Evolutionary conservation across 1,140 invertebrate species (phyloP).

Genomic region (Drosophila pectinifera): DNA sequence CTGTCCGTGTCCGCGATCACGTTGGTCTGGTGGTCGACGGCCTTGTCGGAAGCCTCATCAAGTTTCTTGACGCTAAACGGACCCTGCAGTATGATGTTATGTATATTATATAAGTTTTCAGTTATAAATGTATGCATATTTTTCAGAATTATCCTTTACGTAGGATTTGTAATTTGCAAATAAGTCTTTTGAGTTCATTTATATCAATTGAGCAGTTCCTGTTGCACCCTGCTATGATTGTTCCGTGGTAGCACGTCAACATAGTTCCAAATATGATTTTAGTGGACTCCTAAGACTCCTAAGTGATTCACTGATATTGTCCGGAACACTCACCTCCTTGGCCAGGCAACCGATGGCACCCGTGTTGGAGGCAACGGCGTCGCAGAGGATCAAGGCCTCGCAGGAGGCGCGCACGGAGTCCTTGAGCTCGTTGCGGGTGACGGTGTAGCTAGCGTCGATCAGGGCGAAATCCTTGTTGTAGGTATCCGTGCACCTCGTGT

Average conservation of each 20-base stretch:
- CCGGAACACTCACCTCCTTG: background rate
- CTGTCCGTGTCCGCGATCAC: background rate
- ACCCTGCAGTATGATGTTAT: background rate
- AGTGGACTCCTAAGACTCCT: too few relatives aligned
- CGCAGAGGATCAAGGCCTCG: constrained; percentile 2
- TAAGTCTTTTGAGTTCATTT: too few relatives aligned
- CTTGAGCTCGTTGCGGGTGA: constrained; percentile 1
- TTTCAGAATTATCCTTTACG: background rate
- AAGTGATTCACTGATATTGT: background rate
- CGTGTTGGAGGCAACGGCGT: background rate
- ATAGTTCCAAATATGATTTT: too few relatives aligned
- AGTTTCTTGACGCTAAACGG: background rate
- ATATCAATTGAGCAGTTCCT: too few relatives aligned
- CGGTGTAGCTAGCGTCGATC: background rate
- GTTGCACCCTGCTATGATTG: too few relatives aligned
- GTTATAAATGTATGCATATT: background rate
- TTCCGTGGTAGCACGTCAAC: too few relatives aligned
- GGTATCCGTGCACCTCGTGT: background rate
- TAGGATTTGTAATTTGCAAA: too few relatives aligned
- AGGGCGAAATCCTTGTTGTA: background rate
- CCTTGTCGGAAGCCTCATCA: constrained; percentile 1
- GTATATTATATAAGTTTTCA: background rate
- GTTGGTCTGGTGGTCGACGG: background rate
- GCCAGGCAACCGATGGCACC: constrained; percentile 1
- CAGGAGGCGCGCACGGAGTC: background rate